Conservation (phyloP, 2,888 invertebrate genomes). For the Rhingia rostrata region DNA sequence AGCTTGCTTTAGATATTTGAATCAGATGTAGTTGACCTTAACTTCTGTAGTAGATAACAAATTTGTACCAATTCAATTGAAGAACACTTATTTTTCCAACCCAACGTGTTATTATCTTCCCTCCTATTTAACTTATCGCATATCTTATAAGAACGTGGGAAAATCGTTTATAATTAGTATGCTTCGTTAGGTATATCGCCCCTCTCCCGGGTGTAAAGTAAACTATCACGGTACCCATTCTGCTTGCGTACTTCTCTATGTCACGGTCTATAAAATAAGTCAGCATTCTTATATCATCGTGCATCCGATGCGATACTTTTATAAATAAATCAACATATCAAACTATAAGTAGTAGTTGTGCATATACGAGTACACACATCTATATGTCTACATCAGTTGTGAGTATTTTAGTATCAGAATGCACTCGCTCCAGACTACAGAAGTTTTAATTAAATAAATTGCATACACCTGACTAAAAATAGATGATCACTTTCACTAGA, state of each 20-base stretch:
- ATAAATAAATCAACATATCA: conserved; percentile 65
- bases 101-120: conserved; percentile 29
- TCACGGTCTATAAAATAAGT: conserved; percentile 71
- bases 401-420: conserved; percentile 41
- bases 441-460: conserved; percentile 52
- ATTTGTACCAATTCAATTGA: conserved; percentile 22
- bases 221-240: no score
- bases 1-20: no score
- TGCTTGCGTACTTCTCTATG: conserved; percentile 35
- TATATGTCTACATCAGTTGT: background rate
- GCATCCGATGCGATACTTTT: conserved; percentile 56
- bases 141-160: conserved; percentile 60
- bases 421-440: conserved; percentile 56
- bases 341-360: conserved; percentile 13
- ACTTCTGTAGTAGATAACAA: no score
- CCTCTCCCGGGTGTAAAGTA: no score
- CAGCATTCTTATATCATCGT: conserved; percentile 39
- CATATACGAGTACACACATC: conserved; percentile 6
- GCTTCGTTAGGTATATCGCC: conserved; percentile 38
- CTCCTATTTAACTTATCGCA: conserved; percentile 9
- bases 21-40: no score
- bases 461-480: conserved; percentile 53
- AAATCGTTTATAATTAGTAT: conserved; percentile 33
- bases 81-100: conserved; percentile 23
- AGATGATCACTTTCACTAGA: conserved; percentile 64